These are phyloP conservation scores for Caradrina kadenii DNA, from an alignment of 2,888 invertebrate genomes.

Conservation along the genomic window DNA sequence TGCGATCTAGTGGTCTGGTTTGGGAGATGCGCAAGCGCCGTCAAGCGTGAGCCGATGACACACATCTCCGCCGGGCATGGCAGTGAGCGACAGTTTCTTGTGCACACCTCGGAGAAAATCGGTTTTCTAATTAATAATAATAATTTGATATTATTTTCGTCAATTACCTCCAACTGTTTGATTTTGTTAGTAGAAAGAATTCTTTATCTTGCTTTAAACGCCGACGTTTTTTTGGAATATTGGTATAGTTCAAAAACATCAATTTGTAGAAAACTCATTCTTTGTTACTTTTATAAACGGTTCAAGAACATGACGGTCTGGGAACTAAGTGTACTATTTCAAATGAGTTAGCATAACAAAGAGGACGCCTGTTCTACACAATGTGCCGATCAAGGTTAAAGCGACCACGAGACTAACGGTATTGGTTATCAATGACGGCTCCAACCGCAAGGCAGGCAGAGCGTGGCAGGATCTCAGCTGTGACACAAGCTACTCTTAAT, in stretches of 20 bases:
- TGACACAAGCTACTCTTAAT: constrained; percentile 34
- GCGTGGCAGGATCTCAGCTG: constrained; percentile 58
- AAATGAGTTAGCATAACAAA: constrained; percentile 8
- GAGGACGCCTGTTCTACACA: background rate
- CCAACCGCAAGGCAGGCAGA: constrained; percentile 48
- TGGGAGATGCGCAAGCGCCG: constrained; percentile 33
- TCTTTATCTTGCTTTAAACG: background rate
- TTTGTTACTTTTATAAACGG: background rate
- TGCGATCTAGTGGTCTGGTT: constrained; percentile 47
- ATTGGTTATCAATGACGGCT: constrained; percentile 19
- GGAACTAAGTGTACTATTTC: background rate
- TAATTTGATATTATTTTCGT: constrained; percentile 21
- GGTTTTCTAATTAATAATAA: constrained; percentile 9
- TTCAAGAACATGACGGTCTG: background rate
- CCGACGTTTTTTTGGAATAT: background rate
- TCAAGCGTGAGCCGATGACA: constrained; percentile 12
- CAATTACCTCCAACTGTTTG: background rate
- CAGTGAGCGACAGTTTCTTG: constrained; percentile 20
- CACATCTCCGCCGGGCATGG: background rate
- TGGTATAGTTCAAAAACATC: background rate
- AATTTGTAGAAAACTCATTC: background rate
- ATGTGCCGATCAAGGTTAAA: constrained; percentile 7
- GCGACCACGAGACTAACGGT: constrained; percentile 38
- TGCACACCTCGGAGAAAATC: background rate
- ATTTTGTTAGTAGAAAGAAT: background rate